phyloP scores from a whole-genome alignment of 2,888 invertebrate species.

The Hydriomena furcata region DNA sequence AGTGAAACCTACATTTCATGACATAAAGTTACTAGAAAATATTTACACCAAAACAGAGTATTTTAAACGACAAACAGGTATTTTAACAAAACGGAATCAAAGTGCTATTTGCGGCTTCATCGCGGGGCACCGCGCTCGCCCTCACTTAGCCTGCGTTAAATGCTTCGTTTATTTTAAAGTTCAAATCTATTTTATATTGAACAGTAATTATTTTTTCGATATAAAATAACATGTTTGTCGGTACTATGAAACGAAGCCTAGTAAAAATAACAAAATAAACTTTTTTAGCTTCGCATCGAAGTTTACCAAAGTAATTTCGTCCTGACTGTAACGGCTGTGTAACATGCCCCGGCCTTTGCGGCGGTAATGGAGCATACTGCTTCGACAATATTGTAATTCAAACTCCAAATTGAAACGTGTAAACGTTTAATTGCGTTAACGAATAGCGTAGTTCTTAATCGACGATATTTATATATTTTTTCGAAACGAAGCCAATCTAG shows the following conservation, averaged over 20 bases:
- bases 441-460: constrained; percentile 33
- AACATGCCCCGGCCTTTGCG: constrained; percentile 39
- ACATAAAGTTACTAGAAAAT: constrained; percentile 5
- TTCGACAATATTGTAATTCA: constrained; percentile 47
- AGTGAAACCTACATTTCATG: not conserved
- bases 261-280: constrained; percentile 35
- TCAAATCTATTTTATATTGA: constrained; percentile 8
- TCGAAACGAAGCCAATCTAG: constrained; percentile 17
- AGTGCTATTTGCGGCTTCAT: constrained; percentile 61
- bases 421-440: constrained; percentile 37
- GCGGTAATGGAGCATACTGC: constrained; percentile 42
- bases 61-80: constrained; percentile 54
- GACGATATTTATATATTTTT: constrained; percentile 25
- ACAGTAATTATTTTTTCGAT: constrained; percentile 9
- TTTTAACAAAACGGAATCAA: constrained; percentile 60
- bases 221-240: constrained; percentile 11
- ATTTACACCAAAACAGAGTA: constrained; percentile 15
- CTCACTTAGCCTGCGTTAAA: constrained; percentile 25
- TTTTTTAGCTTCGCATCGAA: constrained; percentile 32
- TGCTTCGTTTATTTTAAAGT: constrained; percentile 14
- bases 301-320: constrained; percentile 39
- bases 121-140: constrained; percentile 43
- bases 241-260: constrained; percentile 32
- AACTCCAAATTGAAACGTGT: constrained; percentile 40
- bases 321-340: constrained; percentile 37